Percentiles rank a stretch among this genome's conserved stretches.
phyloP scores from a whole-genome alignment of 2,797 vertebrate genomes.

The Anableps anableps region DNA sequence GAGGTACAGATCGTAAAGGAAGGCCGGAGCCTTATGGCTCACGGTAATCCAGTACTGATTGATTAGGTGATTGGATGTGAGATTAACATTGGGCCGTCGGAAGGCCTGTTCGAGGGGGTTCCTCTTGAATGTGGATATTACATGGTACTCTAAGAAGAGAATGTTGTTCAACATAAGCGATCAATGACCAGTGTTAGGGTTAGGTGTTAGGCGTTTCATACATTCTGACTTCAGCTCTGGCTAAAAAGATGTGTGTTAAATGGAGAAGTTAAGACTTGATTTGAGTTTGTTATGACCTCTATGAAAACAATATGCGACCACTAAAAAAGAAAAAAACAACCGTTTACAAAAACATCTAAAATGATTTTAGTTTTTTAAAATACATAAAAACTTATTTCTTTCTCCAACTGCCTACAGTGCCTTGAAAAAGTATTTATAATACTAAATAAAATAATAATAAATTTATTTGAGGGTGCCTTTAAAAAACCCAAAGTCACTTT shows the following conservation, averaged over 20 bases:
- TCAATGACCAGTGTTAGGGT: conserved; percentile 37
- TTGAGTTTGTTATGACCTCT: background rate
- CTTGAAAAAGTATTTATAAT: too few relatives aligned
- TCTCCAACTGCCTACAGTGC: too few relatives aligned
- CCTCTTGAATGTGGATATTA: conserved; percentile 99
- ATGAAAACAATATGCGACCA: background rate
- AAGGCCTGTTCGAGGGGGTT: conserved; percentile 99
- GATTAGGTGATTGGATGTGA: conserved; percentile 99
- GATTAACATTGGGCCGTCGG: conserved; percentile 99
- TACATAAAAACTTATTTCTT: too few relatives aligned
- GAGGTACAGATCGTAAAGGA: conserved; percentile 99
- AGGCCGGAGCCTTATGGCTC: conserved; percentile 99
- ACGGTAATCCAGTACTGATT: conserved; percentile 99
- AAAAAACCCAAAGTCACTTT: too few relatives aligned
- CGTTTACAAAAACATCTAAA: too few relatives aligned
- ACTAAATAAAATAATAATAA: too few relatives aligned
- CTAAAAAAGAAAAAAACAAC: too few relatives aligned
- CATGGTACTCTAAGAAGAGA: conserved; percentile 99
- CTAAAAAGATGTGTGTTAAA: background rate
- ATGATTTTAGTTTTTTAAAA: too few relatives aligned
- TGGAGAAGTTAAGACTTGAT: background rate
- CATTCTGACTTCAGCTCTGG: conserved; percentile 1
- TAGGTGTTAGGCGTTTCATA: background rate
- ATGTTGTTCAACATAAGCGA: conserved; percentile 79
- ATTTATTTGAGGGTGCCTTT: too few relatives aligned